These are phyloP conservation scores for Sphecodes monilicornis DNA, from an alignment of 2,888 invertebrate genomes.

Conservation along the genomic window DNA sequence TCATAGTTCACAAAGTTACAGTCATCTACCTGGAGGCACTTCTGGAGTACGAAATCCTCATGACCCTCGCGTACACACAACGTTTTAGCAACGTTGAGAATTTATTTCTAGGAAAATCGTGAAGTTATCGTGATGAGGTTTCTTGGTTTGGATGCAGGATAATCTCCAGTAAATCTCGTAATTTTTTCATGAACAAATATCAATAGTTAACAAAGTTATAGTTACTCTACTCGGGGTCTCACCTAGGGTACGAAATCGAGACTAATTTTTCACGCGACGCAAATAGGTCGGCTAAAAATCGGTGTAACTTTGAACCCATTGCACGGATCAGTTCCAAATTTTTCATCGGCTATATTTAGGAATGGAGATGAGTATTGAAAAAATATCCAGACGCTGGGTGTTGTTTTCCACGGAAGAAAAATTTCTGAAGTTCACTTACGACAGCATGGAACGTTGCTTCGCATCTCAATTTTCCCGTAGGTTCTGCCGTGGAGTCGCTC, in stretches of 20 bases:
- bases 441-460: background rate
- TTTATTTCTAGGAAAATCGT: background rate
- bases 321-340: background rate
- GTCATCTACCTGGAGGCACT: background rate
- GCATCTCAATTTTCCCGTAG: conserved; percentile 3
- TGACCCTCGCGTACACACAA: background rate
- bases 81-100: background rate
- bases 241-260: no score
- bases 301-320: background rate
- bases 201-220: background rate
- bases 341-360: background rate
- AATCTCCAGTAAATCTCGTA: background rate
- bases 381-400: background rate
- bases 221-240: background rate
- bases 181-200: background rate
- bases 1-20: background rate
- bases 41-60: background rate
- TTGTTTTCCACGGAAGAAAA: background rate
- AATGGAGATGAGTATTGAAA: background rate
- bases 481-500: background rate
- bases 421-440: background rate
- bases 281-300: background rate
- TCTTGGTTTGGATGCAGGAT: background rate
- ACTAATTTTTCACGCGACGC: no score
- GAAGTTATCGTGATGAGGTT: background rate